These are phyloP conservation scores for Venustaconcha ellipsiformis DNA, from an alignment of 1,140 invertebrate genomes.

Conservation along the genomic window DNA sequence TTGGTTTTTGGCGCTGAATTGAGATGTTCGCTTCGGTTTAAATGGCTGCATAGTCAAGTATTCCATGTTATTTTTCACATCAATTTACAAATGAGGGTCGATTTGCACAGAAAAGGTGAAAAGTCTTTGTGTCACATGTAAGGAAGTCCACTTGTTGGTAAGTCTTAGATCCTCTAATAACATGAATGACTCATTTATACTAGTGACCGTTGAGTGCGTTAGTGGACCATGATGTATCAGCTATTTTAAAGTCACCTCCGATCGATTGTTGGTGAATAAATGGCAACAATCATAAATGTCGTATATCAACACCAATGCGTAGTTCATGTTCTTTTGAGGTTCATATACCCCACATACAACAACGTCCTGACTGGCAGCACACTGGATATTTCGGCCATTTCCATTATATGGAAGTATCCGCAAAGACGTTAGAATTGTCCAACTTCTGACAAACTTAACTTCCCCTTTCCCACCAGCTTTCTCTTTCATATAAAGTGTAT, in stretches of 20 bases:
- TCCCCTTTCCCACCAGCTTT: no score
- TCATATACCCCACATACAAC: no score
- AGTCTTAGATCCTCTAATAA: not conserved
- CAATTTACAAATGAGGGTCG: not conserved
- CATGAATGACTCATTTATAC: conserved; percentile 4
- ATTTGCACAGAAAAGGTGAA: conserved; percentile 9
- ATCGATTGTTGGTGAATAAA: conserved; percentile 9
- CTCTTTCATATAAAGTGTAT: no score
- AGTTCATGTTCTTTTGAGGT: no score
- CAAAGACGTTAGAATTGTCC: no score
- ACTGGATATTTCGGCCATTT: no score
- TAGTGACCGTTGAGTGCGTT: not conserved
- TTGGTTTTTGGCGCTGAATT: conserved; percentile 4
- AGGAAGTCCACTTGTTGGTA: conserved; percentile 1
- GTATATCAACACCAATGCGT: no score
- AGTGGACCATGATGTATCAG: conserved; percentile 19
- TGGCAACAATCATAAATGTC: no score
- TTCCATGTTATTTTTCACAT: not conserved
- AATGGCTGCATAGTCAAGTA: conserved; percentile 4
- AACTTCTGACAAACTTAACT: no score
- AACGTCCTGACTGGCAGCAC: no score
- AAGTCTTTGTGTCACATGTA: conserved; percentile 3
- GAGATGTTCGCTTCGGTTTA: not conserved
- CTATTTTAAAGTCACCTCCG: conserved; percentile 20
- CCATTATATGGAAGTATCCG: no score